Evolutionary conservation across 2,797 vertebrate genomes (phyloP).

Genomic region (Enteromius treurensis): DNA sequence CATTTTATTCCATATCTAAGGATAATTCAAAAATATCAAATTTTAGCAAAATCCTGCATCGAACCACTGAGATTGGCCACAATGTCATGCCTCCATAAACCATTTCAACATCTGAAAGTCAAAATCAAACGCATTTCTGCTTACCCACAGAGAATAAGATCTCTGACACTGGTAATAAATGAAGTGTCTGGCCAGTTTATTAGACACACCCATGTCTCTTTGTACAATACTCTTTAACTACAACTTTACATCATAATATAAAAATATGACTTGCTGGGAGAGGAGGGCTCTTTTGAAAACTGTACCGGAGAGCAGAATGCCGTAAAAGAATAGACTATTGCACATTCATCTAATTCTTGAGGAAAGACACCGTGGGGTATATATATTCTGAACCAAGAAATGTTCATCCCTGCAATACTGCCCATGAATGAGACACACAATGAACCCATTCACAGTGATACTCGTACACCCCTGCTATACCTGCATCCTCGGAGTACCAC

Average conservation of each 20-base stretch:
- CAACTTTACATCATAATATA: slow-evolving; percentile 67
- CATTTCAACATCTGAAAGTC: slow-evolving; percentile 62
- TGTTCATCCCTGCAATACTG: slow-evolving; percentile 54
- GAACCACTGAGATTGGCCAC: slow-evolving; percentile 52
- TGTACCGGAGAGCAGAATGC: slow-evolving; percentile 59
- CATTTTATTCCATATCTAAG: slow-evolving; percentile 71
- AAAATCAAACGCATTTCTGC: slow-evolving; percentile 54
- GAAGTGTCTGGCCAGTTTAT: slow-evolving; percentile 66
- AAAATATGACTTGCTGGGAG: slow-evolving; percentile 74
- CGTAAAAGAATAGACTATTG: slow-evolving; percentile 74
- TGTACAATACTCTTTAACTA: slow-evolving; percentile 63
- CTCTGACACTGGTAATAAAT: slow-evolving; percentile 70
- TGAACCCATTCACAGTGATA: slow-evolving; percentile 56
- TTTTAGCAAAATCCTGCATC: slow-evolving; percentile 60
- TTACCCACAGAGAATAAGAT: slow-evolving; percentile 57
- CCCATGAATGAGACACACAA: slow-evolving; percentile 41
- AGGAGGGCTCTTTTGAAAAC: slow-evolving; percentile 63
- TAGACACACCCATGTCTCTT: slow-evolving; percentile 54
- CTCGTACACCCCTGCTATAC: slow-evolving; percentile 38
- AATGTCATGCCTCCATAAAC: slow-evolving; percentile 66
- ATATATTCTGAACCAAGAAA: slow-evolving; percentile 61
- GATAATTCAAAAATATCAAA: slow-evolving; percentile 67
- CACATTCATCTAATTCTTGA: slow-evolving; percentile 68
- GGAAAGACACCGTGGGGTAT: slow-evolving; percentile 57
- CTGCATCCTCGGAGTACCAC: slow-evolving; percentile 43